These are phyloP conservation scores for Dicrostonyx torquatus DNA, from an alignment of 2,797 vertebrate genomes.

Conservation along the genomic window DNA sequence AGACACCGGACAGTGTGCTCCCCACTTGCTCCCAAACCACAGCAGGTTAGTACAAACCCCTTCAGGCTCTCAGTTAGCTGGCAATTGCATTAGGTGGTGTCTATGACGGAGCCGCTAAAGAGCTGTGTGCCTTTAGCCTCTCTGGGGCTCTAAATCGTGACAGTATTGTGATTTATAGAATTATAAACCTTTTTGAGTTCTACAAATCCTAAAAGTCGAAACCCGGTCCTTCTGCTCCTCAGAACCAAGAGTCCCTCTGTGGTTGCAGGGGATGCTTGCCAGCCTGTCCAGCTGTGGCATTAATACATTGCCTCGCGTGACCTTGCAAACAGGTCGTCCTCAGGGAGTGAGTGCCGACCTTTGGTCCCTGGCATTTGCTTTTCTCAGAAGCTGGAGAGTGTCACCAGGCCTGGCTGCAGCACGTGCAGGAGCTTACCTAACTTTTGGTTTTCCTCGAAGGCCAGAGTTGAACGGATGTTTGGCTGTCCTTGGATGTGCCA, in stretches of 20 bases:
- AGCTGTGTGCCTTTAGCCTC: slow-evolving; percentile 16
- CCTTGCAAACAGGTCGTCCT: background rate
- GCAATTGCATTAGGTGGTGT: background rate
- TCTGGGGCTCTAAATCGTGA: slow-evolving; percentile 47
- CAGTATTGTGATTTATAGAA: slow-evolving; percentile 56
- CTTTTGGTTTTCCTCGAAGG: background rate
- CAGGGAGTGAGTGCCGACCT: background rate
- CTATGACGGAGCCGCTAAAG: background rate
- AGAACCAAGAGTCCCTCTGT: slow-evolving; percentile 44
- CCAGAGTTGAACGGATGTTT: background rate
- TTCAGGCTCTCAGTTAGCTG: background rate
- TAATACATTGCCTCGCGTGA: background rate
- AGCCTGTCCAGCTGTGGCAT: background rate
- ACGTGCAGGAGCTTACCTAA: background rate
- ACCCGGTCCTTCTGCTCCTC: slow-evolving; percentile 45
- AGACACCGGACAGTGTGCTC: background rate
- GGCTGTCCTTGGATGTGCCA: background rate
- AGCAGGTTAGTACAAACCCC: background rate
- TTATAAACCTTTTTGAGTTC: slow-evolving; percentile 44
- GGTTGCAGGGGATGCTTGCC: background rate
- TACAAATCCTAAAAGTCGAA: slow-evolving; percentile 43
- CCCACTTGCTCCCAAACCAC: background rate
- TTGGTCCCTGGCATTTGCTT: background rate
- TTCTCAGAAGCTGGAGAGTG: background rate
- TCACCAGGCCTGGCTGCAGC: background rate